Base-by-base conservation (phyloP, 2,113 vertebrate genomes). In the Ptychochromis oligacanthus region DNA sequence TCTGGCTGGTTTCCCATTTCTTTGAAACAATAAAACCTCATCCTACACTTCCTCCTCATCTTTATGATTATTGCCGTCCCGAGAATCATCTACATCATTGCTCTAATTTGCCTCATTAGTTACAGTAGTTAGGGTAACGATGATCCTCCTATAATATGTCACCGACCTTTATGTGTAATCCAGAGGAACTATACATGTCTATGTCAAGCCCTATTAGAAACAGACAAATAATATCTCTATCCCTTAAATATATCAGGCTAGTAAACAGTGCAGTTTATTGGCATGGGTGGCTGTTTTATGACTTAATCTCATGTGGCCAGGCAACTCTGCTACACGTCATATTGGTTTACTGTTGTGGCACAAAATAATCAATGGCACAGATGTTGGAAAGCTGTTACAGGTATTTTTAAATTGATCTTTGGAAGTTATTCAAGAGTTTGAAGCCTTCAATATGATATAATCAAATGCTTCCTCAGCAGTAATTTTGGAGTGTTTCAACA, bases 81-180 rank as follows among this genome's bases (percentile, higher is more conserved):
- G 81, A 91, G 85, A 92, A 83, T 89, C 49, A 77, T 87, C 72
- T 81, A 80, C 82, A 87, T 92, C 88, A 84, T 85, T 56, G 20
- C 85, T 84, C 75, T 94, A 91, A 93, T 93, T 93, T 92, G 82
- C 89, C 88, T 93, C 91, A 93, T 94, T 94, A 93, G 93, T 91
- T 84, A 88, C 91, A 91, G 91, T 90, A 87, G 89, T 94, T 92
- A 92, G 77, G 77, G 80, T 83, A 83, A 91, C 79, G 89, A 89
- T 86, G 62, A 93, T 89, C 92, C 87, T 80, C 61, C 84, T 86
- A 49, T 89, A 93, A 91, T 88, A 87, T 84, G 81, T 84, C 87
- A 78, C 76, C 79, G 64, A 91, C 83, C 79, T 91, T 87, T 78
- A 82, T 87, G 84, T 86, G 77, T 83, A 91, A 93, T 91, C 90